Base-by-base conservation (phyloP, 1,140 invertebrate species). In the Oedothorax gibbosus region DNA sequence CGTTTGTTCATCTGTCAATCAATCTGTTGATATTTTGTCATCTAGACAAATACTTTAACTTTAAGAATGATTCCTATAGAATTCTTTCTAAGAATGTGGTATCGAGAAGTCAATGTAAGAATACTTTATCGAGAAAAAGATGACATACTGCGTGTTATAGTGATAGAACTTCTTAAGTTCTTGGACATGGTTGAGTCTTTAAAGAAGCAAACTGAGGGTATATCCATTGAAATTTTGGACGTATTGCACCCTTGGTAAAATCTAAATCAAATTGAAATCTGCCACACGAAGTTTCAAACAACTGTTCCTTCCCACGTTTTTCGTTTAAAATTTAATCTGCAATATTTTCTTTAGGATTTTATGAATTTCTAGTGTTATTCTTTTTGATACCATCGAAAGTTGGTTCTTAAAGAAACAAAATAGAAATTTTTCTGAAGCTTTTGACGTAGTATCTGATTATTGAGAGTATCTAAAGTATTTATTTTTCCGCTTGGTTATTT, bases 291-390 rank as follows among this genome's bases (percentile, higher is more conserved):
- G 69, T 49, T 71, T n/a, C 57, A 11, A 14, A 0, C 72, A 75
- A 75, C 72, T 75, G 72, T n/a, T 21, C 21, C 35, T 75, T 75
- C 72, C 57, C 72, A 60, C 72, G 54, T 18, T 50, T 75, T 18
- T 75, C 72, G 53, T 35, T 75, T 56, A 60, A 75, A 53, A 57
- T 75, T 75, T 75, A 75, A 57, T 75, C 54, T n/a, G 3, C 72
- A 11, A 35, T 35, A 35, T 75, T 75, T 75, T 75, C 68, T 71
- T 71, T 71, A 35, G 15, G 15, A 14, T 7, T 60, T 56, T 75
- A 7, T 53, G 51, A 51, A 15, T n/a, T 5, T 7, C 68, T 51
- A 8, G 3, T 71, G 68, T 51, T 71, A 21, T 71, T 51, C 66
- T 71, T 71, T 71, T 35, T 35, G 35, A 35, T 35, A 49, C 49